Evolutionary conservation across 2,888 invertebrate species (phyloP), one percentile per base, ranked within the genome.

Genomic region (Drosophila eohydei): DNA sequence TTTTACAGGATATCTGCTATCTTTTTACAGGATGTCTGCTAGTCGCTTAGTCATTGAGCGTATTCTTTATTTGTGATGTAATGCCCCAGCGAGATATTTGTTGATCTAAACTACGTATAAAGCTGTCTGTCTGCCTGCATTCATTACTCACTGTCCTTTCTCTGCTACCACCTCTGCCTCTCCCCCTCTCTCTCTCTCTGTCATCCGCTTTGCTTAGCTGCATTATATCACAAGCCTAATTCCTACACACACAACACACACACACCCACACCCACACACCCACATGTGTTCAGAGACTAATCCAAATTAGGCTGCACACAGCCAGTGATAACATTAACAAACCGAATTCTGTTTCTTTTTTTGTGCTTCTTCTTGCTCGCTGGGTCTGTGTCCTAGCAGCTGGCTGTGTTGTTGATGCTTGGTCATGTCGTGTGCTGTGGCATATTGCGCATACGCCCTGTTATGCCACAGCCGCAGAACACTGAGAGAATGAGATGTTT

Each of bases 221-320:
- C 80, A 85, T 83, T 88, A 83, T 83, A 88, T 88, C 83, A 83
- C 71, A 80, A 78, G 65, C 86, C 78, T 88, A 85, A 83, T 88
- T 88, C 83, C 78, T 61, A 30, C 21, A 75, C 50, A 69, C 63
- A 72, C 44, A 56, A 71, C 43, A 60, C 40, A 63, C 48, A 63
- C 34, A 64, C 41, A 56, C 41, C 5, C 16, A 26, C 26, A 63
- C 36, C 51, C 38, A 36, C 34, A 36, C 16, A 14, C 4, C 28
- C 54, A n/a, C 28, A 40, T 14, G 34, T 28, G 32, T 26, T 32
- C 8, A n/a, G 32, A 16, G 36, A 68, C 71, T 78, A 89, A 87
- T 73, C 73, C 86, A 82, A 87, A 83, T 86, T 87, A 88, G 71
- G 56, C 72, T 54, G 62, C 73, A 73, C 59, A 63, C 50, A 64